These are phyloP conservation scores for Stegophylla sp. DNA, from an alignment of 2,888 invertebrate species.

Conservation along the genomic window DNA sequence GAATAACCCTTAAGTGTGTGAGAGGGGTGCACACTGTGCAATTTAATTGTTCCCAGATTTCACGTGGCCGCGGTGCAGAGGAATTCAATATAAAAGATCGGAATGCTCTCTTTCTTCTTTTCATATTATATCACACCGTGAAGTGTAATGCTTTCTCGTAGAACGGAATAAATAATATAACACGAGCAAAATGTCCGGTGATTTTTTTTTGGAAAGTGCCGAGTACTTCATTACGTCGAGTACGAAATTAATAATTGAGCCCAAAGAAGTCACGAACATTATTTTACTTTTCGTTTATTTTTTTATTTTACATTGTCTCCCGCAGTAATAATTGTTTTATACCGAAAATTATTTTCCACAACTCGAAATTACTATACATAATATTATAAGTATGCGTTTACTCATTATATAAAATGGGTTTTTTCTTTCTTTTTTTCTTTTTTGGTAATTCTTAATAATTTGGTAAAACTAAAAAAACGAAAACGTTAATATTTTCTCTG, in stretches of 20 bases:
- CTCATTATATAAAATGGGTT: no score
- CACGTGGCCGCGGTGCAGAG: neutral
- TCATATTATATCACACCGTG: neutral
- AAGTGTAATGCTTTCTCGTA: neutral
- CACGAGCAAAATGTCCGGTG: neutral
- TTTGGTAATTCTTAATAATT: no score
- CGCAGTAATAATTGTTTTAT: no score
- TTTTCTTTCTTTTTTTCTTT: no score
- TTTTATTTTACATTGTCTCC: no score
- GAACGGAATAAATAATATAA: neutral
- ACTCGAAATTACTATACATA: no score
- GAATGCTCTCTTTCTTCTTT: conserved; percentile 23
- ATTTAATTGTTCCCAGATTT: conserved; percentile 57
- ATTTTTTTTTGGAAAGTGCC: neutral
- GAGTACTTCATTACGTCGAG: neutral
- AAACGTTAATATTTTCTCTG: no score
- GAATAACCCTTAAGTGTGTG: conserved; percentile 27
- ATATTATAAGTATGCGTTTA: no score
- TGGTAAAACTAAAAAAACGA: no score
- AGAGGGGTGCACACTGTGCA: conserved; percentile 30
- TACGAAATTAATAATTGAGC: neutral
- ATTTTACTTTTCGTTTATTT: neutral
- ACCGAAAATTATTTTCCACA: no score
- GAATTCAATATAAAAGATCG: conserved; percentile 43
- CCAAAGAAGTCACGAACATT: neutral